Base-by-base conservation (phyloP, 2,888 invertebrate genomes). In the Ptycholaimellus sp. region DNA sequence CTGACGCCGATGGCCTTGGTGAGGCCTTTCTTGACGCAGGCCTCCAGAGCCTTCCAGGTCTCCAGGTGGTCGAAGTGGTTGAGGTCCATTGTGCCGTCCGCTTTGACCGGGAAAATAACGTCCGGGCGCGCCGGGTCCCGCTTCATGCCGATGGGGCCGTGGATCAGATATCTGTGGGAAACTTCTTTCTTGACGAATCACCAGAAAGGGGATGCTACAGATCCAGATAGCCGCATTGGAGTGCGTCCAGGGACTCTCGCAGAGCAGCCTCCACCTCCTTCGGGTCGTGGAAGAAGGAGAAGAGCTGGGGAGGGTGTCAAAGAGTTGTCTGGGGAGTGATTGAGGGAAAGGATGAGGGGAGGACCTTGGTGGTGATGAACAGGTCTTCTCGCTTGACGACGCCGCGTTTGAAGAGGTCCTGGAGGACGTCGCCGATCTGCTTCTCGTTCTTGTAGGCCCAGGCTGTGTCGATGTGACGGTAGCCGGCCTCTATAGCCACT, bases 341-440 rank as follows among this genome's bases (percentile, higher is more conserved):
- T 5, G 18, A 7, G 30, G 9, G 7, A 16, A 18, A 16, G 6
- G 13, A 27, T 35, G 18, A 18, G n/a, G 13, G 33, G 28, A 3
- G 19, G 7, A 46, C 43, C 41, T 52, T 52, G 1, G 52, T 49
- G 14, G 48, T 48, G 36, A 52, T 43, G 43, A 52, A 52, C 7
- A 52, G 37, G 3, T 52, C 52, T 33, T 50, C 48, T 16, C 51
- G 40, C n/a, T n/a, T n/a, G n/a, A n/a, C n/a, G n/a, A n/a, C n/a
- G n/a, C n/a, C n/a, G n/a, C n/a, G n/a, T n/a, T n/a, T n/a, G n/a
- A n/a, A n/a, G n/a, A n/a, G n/a, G n/a, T n/a, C n/a, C n/a, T n/a
- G n/a, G n/a, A n/a, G n/a, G n/a, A n/a, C n/a, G n/a, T n/a, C n/a
- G n/a, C n/a, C n/a, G n/a, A n/a, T n/a, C n/a, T n/a, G n/a, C n/a